These are phyloP conservation scores for Falco naumanni DNA, from an alignment of 2,797 vertebrate species.

Conservation along the genomic window DNA sequence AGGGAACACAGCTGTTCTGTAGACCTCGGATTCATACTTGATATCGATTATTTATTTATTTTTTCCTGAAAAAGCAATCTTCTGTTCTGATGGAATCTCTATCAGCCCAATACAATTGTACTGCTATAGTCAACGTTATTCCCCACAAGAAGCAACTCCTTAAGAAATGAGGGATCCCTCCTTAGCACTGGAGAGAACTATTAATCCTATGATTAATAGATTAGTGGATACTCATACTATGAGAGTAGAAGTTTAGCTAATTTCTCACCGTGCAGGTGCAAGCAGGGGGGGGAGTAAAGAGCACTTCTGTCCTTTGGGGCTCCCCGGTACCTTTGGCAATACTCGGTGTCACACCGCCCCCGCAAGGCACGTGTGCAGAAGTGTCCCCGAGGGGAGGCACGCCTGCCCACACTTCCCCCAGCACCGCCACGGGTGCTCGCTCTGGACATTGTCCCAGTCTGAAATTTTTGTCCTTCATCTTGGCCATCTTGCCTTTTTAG, in stretches of 20 bases:
- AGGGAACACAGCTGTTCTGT: neutral
- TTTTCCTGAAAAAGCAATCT: neutral
- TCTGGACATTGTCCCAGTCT: neutral
- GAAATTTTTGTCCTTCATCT: neutral
- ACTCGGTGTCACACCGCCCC: slow-evolving; percentile 43
- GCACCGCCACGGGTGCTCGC: neutral
- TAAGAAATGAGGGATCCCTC: neutral
- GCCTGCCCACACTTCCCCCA: neutral
- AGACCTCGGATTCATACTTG: neutral
- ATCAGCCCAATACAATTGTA: neutral
- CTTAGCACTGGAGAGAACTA: neutral
- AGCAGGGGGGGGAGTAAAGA: neutral
- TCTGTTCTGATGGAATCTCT: neutral
- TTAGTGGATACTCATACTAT: too few relatives aligned
- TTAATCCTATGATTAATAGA: neutral
- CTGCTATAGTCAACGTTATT: neutral
- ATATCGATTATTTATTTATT: neutral
- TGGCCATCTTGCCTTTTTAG: slow-evolving; percentile 47
- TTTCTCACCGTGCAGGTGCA: neutral
- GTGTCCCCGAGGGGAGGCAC: neutral
- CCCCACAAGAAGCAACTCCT: neutral
- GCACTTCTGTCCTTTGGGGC: neutral
- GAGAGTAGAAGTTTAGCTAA: neutral
- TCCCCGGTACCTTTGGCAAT: too few relatives aligned
- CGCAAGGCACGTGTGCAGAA: neutral